These are phyloP conservation scores for Elephantulus edwardii DNA, from an alignment of 2,113 vertebrate species.

Conservation along the genomic window DNA sequence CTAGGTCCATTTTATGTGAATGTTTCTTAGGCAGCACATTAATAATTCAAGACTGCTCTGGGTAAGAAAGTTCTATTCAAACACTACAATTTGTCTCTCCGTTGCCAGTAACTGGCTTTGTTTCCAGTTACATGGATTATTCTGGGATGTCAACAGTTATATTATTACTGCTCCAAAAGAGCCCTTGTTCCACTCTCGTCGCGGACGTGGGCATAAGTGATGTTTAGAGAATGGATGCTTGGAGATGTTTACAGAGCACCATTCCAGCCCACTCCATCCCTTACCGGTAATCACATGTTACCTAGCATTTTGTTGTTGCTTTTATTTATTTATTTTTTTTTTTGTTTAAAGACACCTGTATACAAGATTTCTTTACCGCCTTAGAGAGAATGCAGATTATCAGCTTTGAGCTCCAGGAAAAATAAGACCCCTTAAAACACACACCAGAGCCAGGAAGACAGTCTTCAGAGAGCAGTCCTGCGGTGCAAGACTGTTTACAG, in stretches of 20 bases:
- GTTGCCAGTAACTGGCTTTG: conserved; percentile 58
- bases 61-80: conserved; percentile 41
- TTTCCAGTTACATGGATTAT: conserved; percentile 55
- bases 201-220: neutral
- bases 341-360: conserved; percentile 46
- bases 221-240: neutral
- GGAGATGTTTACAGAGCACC: neutral
- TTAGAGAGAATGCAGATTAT: neutral
- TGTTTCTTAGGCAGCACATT: neutral
- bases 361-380: neutral
- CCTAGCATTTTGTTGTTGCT: neutral
- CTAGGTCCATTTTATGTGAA: neutral
- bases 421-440: neutral
- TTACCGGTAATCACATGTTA: neutral
- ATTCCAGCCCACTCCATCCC: neutral
- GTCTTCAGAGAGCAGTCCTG: conserved; percentile 5
- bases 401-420: neutral
- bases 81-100: conserved; percentile 30
- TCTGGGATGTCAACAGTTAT: conserved; percentile 62
- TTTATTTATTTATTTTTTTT: neutral
- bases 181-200: conserved; percentile 16
- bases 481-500: conserved; percentile 44
- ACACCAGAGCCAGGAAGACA: neutral
- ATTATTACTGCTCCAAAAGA: conserved; percentile 26
- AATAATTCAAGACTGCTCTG: conserved; percentile 30